Evolutionary conservation across 37 sponge, comb jelly and placozoan genomes (phyloP), one percentile per base, ranked within the genome.

Genomic region (Crambe crambe): DNA sequence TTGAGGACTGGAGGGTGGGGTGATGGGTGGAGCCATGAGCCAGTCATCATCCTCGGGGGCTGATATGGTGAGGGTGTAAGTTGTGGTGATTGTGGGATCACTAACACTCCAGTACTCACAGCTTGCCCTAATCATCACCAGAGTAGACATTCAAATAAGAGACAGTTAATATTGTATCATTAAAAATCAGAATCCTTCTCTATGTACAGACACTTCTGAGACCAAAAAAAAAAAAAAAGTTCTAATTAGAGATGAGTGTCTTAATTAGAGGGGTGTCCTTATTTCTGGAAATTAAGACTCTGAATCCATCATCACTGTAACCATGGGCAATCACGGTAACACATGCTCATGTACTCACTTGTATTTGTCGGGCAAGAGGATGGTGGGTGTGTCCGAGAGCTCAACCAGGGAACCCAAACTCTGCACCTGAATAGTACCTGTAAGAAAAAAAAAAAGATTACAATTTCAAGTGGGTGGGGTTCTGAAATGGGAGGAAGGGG

Each of bases 291-390:
- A n/a, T n/a, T n/a, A n/a, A n/a, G n/a, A n/a, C n/a, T n/a, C n/a
- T n/a, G n/a, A n/a, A n/a, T n/a, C n/a, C n/a, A n/a, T n/a, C n/a
- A n/a, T n/a, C n/a, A n/a, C n/a, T n/a, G n/a, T n/a, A n/a, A n/a
- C n/a, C n/a, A n/a, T n/a, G n/a, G n/a, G n/a, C n/a, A n/a, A n/a
- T n/a, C n/a, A n/a, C n/a, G n/a, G n/a, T n/a, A n/a, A n/a, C n/a
- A n/a, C n/a, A n/a, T n/a, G n/a, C n/a, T n/a, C n/a, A n/a, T n/a
- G n/a, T 5, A 25, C 40, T 76, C 73, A 90, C 85, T 51, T 79
- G 81, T 69, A 92, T 26, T 78, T 70, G 74, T 87, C 65, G 3
- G 92, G 92, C 1, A 92, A 39, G 27, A 92, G 85, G 17, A 34
- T 0, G 1, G 65, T 23, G 9, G 67, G 67, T 0, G 81, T 81